Base-by-base conservation (phyloP, 2,888 invertebrate genomes). In the Bursaphelenchus okinawaensis region DNA sequence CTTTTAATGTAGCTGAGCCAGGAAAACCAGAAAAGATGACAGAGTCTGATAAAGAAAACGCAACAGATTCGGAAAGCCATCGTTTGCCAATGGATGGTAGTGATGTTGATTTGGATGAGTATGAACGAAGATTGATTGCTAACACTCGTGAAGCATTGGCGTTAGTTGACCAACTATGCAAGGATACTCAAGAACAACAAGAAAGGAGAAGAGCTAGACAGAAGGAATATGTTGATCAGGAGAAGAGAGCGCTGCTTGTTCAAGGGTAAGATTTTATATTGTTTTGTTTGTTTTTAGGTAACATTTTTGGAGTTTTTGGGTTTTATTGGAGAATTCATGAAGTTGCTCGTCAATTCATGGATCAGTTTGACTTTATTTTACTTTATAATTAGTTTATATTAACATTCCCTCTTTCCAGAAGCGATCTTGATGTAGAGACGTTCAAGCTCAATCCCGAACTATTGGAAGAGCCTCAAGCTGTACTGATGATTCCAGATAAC, bases 121-220 rank as follows among this genome's bases (percentile, higher is more conserved):
- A 71, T 50, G 71, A 67, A 54, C 55, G 58, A 22, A 65, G 63
- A 24, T 29, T 69, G 26, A 55, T 67, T 16, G 54, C 40, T 52
- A 62, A 72, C 55, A 72, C 71, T 7, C 31, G 56, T 19, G 72
- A 69, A 50, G 71, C 69, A 7, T 54, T 69, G 12, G 72, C 68
- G 16, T 56, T 69, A 19, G 69, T 69, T 29, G 63, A 69, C 52
- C 23, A 56, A 27, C 55, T 69, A 12, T 69, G 69, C 55, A 65
- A 72, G 24, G 52, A 67, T 4, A 63, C 62, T 22, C 22, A 23
- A 12, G 52, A 59, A 51, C 29, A 54, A 29, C 50, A 50, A 7
- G 24, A 59, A n/a, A 40, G 40, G 40, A 1, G 40, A n/a, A 40
- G 40, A 40, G 2, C 40, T 3, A 40, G 40, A n/a, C 40, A 40